Percentiles rank a stretch among this genome's conserved stretches.
Evolutionary conservation across 2,888 invertebrate genomes (phyloP).

Genomic region (Drosophila niveifrons): DNA sequence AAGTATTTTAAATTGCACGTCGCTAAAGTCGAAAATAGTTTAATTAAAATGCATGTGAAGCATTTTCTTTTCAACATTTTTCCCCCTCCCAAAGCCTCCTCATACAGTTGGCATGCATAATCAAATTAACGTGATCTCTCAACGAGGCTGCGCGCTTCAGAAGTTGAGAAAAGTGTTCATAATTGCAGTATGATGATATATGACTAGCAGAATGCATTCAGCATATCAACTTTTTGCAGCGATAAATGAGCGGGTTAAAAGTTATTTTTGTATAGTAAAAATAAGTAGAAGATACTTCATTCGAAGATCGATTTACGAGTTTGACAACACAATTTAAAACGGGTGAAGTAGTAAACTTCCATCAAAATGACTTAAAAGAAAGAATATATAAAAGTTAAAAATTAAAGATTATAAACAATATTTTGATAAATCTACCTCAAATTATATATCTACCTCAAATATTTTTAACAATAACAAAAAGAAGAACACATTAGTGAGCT

Average conservation of each 20-base stretch:
- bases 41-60: conserved; percentile 68
- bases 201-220: not conserved
- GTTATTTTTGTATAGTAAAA: not conserved
- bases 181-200: conserved; percentile 23
- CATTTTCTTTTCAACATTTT: conserved; percentile 50
- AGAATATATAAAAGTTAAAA: too few relatives aligned
- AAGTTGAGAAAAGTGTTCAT: not conserved
- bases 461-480: too few relatives aligned
- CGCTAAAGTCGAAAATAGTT: conserved; percentile 66
- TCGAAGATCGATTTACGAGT: not conserved
- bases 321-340: not conserved
- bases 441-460: too few relatives aligned
- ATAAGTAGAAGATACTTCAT: not conserved
- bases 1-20: conserved; percentile 64
- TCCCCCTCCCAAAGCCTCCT: not conserved
- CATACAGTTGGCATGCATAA: conserved; percentile 33
- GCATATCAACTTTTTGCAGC: not conserved
- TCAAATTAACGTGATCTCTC: conserved; percentile 60
- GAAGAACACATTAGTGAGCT: too few relatives aligned
- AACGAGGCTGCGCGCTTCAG: conserved; percentile 11
- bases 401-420: too few relatives aligned
- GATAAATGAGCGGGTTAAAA: not conserved
- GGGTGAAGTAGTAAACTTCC: too few relatives aligned
- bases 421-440: too few relatives aligned
- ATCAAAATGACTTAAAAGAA: too few relatives aligned